Evolutionary conservation across 2,113 vertebrate genomes (phyloP).

Genomic region (Ceyx cyanopectus): DNA sequence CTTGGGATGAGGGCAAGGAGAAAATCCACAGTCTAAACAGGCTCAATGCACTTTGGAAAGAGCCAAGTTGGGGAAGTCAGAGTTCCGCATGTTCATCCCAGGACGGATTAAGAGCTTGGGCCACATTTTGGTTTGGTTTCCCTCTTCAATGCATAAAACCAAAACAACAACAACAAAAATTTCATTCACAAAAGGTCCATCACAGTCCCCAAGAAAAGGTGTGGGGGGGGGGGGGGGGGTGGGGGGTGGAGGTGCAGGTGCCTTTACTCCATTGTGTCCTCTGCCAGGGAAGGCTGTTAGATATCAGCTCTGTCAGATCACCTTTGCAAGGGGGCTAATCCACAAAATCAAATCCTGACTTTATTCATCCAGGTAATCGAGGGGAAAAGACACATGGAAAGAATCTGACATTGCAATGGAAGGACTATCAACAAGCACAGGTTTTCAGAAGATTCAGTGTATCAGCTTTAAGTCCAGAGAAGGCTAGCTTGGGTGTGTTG

Average conservation of each 20-base stretch:
- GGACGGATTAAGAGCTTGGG: neutral
- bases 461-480: neutral
- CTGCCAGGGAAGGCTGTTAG: neutral
- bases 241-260: too few species aligned
- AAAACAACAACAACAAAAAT: neutral
- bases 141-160: neutral
- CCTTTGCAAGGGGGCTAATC: neutral
- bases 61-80: neutral
- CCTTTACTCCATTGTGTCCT: neutral
- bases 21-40: neutral
- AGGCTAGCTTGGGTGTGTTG: neutral
- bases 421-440: neutral
- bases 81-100: fast-evolving
- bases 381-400: neutral
- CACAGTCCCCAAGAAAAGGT: neutral
- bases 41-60: neutral
- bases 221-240: too few species aligned
- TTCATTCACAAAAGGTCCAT: neutral
- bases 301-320: neutral
- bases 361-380: neutral
- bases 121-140: neutral
- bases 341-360: neutral
- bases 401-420: neutral
- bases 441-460: neutral
- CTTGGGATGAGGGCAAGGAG: neutral